Percentiles rank a stretch among this genome's conserved stretches.
Evolutionary conservation across 2,888 invertebrate genomes (phyloP).

Genomic region (Xiphydria camelus): DNA sequence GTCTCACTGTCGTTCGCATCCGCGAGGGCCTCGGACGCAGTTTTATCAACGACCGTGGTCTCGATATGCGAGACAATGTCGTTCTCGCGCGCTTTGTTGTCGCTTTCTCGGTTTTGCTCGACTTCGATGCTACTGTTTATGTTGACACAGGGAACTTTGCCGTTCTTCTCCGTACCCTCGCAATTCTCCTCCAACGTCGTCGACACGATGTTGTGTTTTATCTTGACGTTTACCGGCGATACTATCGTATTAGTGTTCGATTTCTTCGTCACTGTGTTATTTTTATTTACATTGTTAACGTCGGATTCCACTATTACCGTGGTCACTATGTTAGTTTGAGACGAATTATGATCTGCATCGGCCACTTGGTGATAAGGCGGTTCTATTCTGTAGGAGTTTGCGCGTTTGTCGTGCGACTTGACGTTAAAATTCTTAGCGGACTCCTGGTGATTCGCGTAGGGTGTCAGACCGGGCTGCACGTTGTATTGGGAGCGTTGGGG

Average conservation of each 20-base stretch:
- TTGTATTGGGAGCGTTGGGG: slow-evolving; percentile 58
- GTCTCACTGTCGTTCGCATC: slow-evolving; percentile 26
- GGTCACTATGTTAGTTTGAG: slow-evolving; percentile 39
- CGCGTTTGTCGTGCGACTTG: slow-evolving; percentile 28
- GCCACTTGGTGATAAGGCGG: slow-evolving; percentile 10
- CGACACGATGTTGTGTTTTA: slow-evolving; percentile 41
- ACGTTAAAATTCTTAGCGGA: not conserved
- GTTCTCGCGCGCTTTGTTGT: slow-evolving; percentile 33
- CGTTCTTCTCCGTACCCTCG: slow-evolving; percentile 36
- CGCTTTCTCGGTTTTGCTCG: slow-evolving; percentile 41
- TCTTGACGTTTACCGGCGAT: slow-evolving; percentile 39
- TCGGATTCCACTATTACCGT: too few species aligned
- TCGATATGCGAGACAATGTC: slow-evolving; percentile 24
- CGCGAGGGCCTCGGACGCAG: slow-evolving; percentile 28
- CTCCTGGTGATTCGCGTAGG: slow-evolving; percentile 31
- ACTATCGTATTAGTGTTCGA: slow-evolving; percentile 26
- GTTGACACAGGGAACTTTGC: slow-evolving; percentile 38
- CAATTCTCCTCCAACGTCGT: slow-evolving; percentile 38
- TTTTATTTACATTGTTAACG: slow-evolving; percentile 42
- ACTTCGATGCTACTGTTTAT: slow-evolving; percentile 44
- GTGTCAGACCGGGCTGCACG: slow-evolving; percentile 19
- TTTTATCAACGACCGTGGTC: slow-evolving; percentile 30
- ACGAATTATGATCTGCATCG: slow-evolving; percentile 31
- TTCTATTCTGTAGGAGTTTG: slow-evolving; percentile 30
- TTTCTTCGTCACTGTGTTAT: slow-evolving; percentile 33